These are phyloP conservation scores for Sweltsa coloradensis DNA, from an alignment of 1,140 invertebrate genomes.

Conservation along the genomic window DNA sequence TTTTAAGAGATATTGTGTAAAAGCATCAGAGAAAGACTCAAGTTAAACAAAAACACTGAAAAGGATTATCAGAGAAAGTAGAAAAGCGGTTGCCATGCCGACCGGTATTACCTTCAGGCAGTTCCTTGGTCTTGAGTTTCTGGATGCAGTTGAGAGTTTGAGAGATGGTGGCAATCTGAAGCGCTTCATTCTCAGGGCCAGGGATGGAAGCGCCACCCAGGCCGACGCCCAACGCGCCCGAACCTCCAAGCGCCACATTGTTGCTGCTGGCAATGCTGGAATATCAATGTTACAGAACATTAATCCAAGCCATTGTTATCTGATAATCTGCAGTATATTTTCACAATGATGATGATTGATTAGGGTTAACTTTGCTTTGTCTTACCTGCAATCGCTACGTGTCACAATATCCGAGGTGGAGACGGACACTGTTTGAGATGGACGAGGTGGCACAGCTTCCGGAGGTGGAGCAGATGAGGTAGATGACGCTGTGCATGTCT, in stretches of 20 bases:
- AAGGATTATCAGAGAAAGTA: constrained; percentile 5
- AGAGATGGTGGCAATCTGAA: constrained; percentile 24
- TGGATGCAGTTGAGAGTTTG: constrained; percentile 26
- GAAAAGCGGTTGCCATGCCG: not conserved
- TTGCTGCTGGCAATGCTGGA: not conserved
- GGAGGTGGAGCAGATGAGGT: constrained; percentile 16
- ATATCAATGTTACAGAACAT: too few species aligned
- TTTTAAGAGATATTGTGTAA: not conserved
- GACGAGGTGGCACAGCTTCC: not conserved
- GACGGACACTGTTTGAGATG: too few species aligned
- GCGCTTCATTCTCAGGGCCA: constrained; percentile 12
- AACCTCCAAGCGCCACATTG: not conserved
- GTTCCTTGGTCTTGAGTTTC: constrained; percentile 20
- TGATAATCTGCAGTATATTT: too few species aligned
- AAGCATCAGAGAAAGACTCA: not conserved
- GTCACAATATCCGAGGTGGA: too few species aligned
- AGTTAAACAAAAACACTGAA: not conserved
- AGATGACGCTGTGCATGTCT: constrained; percentile 16
- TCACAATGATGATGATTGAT: too few species aligned
- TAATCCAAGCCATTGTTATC: too few species aligned
- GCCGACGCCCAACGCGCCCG: not conserved
- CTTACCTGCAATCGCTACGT: too few species aligned
- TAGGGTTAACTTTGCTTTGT: too few species aligned
- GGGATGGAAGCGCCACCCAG: not conserved
- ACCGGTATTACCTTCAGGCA: not conserved